These are phyloP conservation scores for Seira musarum DNA, from an alignment of 2,888 invertebrate genomes.

Conservation along the genomic window DNA sequence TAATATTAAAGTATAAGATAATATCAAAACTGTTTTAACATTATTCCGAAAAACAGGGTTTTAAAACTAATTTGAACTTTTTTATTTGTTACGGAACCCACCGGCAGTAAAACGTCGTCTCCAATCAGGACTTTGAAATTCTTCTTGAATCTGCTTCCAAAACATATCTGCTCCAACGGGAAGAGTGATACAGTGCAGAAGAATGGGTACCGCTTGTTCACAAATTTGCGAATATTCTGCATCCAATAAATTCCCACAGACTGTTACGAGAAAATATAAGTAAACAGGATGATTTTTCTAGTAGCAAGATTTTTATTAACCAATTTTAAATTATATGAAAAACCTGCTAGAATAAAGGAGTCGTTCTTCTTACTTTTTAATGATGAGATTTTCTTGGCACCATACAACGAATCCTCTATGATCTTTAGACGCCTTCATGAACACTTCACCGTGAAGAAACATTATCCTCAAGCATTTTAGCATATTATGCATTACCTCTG, in stretches of 20 bases:
- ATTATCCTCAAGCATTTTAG: slow-evolving; percentile 92
- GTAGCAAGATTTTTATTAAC: too few relatives aligned
- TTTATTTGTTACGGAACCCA: too few relatives aligned
- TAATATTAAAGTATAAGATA: too few relatives aligned
- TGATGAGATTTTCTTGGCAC: slow-evolving; percentile 95
- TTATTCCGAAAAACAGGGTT: neutral
- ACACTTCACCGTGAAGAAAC: slow-evolving; percentile 94
- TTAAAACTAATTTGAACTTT: neutral
- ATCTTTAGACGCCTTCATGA: slow-evolving; percentile 87
- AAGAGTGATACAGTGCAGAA: slow-evolving; percentile 95
- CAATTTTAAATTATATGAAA: slow-evolving; percentile 1
- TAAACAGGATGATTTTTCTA: too few relatives aligned
- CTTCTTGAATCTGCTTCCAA: slow-evolving; percentile 95
- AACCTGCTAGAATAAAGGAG: slow-evolving; percentile 13
- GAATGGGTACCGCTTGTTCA: slow-evolving; percentile 90
- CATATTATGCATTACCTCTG: slow-evolving; percentile 94
- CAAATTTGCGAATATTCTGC: slow-evolving; percentile 84
- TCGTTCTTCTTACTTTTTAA: slow-evolving; percentile 87
- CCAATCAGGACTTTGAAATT: slow-evolving; percentile 94
- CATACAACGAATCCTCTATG: slow-evolving; percentile 94
- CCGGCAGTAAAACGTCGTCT: slow-evolving; percentile 90
- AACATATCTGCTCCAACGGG: slow-evolving; percentile 96
- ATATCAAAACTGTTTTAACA: too few relatives aligned
- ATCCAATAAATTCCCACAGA: slow-evolving; percentile 92
- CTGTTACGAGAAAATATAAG: too few relatives aligned